Conservation (phyloP, 1,140 invertebrate species). For the Tenebrio molitor region DNA sequence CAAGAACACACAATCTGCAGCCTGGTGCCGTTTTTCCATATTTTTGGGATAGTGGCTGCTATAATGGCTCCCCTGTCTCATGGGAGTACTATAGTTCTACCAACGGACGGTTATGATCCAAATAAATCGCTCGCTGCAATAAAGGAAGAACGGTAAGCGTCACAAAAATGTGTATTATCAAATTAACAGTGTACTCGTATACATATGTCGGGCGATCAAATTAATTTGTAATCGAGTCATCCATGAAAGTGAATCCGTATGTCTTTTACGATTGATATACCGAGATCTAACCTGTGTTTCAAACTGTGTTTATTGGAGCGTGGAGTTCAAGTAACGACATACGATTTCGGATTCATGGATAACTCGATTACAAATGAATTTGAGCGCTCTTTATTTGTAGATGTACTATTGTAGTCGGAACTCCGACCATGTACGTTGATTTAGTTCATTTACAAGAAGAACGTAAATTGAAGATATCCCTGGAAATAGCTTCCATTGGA, state of each 20-base stretch:
- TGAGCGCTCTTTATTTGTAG: too few species aligned
- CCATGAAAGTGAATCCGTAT: too few species aligned
- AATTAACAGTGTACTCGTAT: too few species aligned
- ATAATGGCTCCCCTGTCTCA: conserved; percentile 73
- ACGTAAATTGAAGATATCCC: conserved; percentile 67
- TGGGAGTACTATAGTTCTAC: conserved; percentile 81
- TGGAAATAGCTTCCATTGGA: conserved; percentile 76
- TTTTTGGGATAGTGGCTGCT: conserved; percentile 85
- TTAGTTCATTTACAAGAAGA: conserved; percentile 73
- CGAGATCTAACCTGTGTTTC: too few species aligned
- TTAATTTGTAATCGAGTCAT: background rate
- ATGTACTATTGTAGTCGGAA: conserved; percentile 87
- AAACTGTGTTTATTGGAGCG: too few species aligned
- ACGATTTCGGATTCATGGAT: too few species aligned
- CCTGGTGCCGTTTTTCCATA: conserved; percentile 94
- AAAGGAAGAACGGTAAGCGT: conserved; percentile 80
- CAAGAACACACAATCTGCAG: conserved; percentile 75
- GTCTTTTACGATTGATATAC: too few species aligned
- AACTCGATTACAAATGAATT: too few species aligned
- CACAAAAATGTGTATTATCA: too few species aligned
- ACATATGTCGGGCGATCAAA: too few species aligned
- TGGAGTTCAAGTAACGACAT: too few species aligned
- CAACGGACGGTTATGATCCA: conserved; percentile 78
- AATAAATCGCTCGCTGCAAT: conserved; percentile 76
- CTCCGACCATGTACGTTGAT: conserved; percentile 98